These are phyloP conservation scores for Pseudeuparius sepicola DNA, from an alignment of 2,888 invertebrate species.

Conservation along the genomic window DNA sequence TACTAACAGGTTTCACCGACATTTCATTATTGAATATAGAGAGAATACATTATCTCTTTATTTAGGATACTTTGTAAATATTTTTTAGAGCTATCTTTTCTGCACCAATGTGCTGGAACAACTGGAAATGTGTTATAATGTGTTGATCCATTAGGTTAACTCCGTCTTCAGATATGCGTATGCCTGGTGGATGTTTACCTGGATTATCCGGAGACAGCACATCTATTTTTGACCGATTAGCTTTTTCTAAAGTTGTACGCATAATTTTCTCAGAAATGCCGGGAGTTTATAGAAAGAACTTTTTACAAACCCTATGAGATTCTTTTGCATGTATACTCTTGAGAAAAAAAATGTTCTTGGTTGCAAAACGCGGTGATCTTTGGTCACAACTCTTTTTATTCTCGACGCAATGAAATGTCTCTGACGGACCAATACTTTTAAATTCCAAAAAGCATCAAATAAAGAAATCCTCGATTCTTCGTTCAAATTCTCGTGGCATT, in stretches of 20 bases:
- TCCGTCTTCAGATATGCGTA: constrained; percentile 3
- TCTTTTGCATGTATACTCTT: constrained; percentile 5
- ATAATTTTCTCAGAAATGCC: constrained; percentile 6
- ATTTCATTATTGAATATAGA: constrained; percentile 2
- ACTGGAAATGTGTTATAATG: not conserved
- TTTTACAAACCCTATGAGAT: constrained; percentile 4
- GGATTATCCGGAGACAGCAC: constrained; percentile 5
- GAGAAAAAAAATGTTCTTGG: no score
- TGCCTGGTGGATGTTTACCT: constrained; percentile 3
- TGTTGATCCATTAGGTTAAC: constrained; percentile 6
- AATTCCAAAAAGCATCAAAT: constrained; percentile 6
- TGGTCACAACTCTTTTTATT: no score
- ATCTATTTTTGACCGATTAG: constrained; percentile 4
- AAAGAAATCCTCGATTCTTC: constrained; percentile 4
- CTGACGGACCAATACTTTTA: constrained; percentile 2
- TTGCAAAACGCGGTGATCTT: no score
- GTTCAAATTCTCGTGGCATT: constrained; percentile 3
- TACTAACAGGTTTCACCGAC: not conserved
- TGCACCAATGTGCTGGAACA: constrained; percentile 6
- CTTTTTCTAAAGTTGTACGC: constrained; percentile 3
- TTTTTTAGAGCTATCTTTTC: constrained; percentile 8
- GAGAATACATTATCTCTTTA: constrained; percentile 6
- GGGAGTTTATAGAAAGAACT: not conserved
- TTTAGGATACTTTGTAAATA: constrained; percentile 7
- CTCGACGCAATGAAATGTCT: constrained; percentile 6